Base-by-base conservation (phyloP, 1,140 invertebrate genomes). In the Chironomus striatipennis region DNA sequence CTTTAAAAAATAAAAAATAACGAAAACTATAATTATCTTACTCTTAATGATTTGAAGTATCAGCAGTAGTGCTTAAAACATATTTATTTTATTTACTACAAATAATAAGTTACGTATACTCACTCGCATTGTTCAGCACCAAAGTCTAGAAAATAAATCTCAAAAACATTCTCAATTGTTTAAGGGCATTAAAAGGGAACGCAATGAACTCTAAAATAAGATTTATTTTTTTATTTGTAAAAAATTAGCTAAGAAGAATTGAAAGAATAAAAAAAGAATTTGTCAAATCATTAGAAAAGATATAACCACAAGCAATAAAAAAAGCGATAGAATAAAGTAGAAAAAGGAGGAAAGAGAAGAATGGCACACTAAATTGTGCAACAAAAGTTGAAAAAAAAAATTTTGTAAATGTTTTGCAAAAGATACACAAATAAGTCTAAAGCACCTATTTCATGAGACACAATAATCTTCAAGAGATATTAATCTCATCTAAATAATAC, bases 251-350 rank as follows among this genome's bases (percentile, higher is more conserved):
- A 12, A 12, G 12, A 57, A 57, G 47, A 57, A 57, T 34, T 57
- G 47, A 57, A n/a, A 34, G 24, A 34, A 34, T 34, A 34, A 5
- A 34, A 1, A n/a, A 15, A 57, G 15, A 57, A 57, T 57, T 57
- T 57, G 47, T 57, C 47, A 57, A 34, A 34, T 57, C 47, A 57
- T 57, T 57, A 18, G 20, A 70, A 70, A 70, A 17, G 65, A 70
- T 21, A 70, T 21, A 70, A 70, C 65, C 65, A 21, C 65, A 70
- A 70, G 65, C 65, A 70, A 70, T 70, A 70, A 70, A 70, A 57
- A 70, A 70, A 70, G 47, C 47, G 47, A 57, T 57, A 70, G 65
- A 18, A 9, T 70, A 70, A 20, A 70, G 65, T 47, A 47, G 43
- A 2, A 70, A 70, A 18, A 70, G 65, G 18, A 70, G 18, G 65